Conservation (phyloP, 2,797 vertebrate genomes). For the Amphiprion clarkii region DNA sequence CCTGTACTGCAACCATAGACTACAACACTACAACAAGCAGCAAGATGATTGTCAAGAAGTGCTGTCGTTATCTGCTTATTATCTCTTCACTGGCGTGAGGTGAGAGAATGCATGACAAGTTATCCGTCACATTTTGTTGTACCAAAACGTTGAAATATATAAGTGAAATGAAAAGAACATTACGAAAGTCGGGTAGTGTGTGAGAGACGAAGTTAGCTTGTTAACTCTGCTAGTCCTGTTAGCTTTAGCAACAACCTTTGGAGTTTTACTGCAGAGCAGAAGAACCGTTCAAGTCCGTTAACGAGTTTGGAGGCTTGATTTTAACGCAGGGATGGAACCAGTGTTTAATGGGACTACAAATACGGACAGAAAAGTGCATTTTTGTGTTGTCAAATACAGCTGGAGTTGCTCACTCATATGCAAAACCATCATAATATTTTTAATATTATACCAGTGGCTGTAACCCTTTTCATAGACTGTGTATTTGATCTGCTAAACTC, state of each 20-base stretch:
- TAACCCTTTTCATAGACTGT: too few relatives aligned
- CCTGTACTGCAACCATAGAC: too few relatives aligned
- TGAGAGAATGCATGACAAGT: not conserved
- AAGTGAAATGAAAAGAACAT: rapidly evolving
- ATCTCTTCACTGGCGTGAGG: conserved; percentile 27
- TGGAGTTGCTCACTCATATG: too few relatives aligned
- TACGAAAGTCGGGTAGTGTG: not conserved
- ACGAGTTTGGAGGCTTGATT: not conserved
- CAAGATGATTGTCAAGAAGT: conserved; percentile 29
- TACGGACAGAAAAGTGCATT: too few relatives aligned
- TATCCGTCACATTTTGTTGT: rapidly evolving
- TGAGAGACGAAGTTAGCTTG: not conserved
- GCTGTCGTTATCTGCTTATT: not conserved
- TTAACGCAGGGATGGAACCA: not conserved
- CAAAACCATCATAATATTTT: too few relatives aligned
- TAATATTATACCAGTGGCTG: not conserved
- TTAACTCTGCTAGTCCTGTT: conserved; percentile 28
- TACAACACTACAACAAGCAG: not conserved
- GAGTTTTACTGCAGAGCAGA: not conserved
- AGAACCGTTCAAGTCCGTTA: not conserved
- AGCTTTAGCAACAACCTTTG: conserved; percentile 17
- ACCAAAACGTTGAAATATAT: not conserved
- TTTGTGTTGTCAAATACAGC: too few relatives aligned
- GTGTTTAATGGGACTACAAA: not conserved
- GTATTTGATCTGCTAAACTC: too few relatives aligned